These are phyloP conservation scores for Isichthys henryi DNA, from an alignment of 2,113 vertebrate species.

Conservation along the genomic window DNA sequence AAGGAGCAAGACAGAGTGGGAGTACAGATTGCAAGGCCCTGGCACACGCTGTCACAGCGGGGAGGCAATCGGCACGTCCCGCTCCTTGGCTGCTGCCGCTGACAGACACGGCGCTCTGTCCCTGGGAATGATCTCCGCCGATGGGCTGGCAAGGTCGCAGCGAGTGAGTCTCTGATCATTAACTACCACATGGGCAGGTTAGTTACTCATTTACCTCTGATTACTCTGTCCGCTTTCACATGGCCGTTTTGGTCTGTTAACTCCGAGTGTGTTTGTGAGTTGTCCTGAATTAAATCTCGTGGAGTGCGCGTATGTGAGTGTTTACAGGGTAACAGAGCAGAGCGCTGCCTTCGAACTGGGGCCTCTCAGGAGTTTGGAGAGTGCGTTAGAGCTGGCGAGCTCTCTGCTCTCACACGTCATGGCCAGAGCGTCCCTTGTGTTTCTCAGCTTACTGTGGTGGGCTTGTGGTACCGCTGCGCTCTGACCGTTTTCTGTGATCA, in stretches of 20 bases:
- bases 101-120: background rate
- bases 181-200: constrained; percentile 36
- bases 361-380: background rate
- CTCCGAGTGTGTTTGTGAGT: background rate
- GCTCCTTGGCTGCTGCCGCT: background rate
- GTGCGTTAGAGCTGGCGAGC: background rate
- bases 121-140: background rate
- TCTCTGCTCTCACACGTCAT: background rate
- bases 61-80: background rate
- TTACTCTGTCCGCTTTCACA: background rate
- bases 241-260: background rate
- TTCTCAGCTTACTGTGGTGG: background rate
- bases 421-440: background rate
- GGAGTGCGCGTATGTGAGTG: constrained; percentile 20
- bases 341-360: background rate
- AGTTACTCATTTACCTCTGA: constrained; percentile 46
- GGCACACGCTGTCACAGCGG: background rate
- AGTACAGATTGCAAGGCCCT: background rate
- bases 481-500: background rate
- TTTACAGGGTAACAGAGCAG: background rate
- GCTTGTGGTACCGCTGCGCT: background rate
- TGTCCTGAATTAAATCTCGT: background rate
- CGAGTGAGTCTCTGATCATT: constrained; percentile 39
- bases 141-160: constrained; percentile 18
- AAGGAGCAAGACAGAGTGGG: background rate